Evolutionary conservation across 2,113 vertebrate genomes (phyloP).

Genomic region (Clarias gariepinus): DNA sequence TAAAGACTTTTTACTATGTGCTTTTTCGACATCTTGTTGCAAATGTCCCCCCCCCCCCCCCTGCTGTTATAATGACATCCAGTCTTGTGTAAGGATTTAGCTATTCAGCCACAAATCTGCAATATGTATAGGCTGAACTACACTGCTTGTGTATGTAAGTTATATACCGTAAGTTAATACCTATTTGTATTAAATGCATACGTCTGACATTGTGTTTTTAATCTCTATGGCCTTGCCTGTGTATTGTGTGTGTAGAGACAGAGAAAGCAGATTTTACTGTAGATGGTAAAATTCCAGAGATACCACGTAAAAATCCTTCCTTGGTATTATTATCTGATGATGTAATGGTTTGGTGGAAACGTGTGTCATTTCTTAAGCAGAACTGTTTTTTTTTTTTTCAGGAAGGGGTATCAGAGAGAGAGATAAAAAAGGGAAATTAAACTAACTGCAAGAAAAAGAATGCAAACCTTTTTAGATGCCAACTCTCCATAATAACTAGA

Average conservation of each 20-base stretch:
- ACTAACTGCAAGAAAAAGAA: neutral
- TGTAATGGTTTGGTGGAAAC: neutral
- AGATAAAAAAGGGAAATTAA: neutral
- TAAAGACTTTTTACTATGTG: neutral
- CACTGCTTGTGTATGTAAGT: neutral
- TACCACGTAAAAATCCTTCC: neutral
- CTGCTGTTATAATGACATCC: neutral
- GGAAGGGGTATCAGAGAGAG: neutral
- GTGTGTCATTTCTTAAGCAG: neutral
- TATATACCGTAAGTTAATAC: neutral
- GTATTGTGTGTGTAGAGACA: neutral
- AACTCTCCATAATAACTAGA: neutral
- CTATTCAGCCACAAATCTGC: neutral
- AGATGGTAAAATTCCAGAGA: constrained; percentile 10
- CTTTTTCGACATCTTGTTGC: neutral
- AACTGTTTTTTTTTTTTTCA: too few relatives aligned
- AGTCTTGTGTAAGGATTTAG: neutral
- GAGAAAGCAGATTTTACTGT: neutral
- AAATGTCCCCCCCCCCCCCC: neutral
- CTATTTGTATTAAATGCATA: neutral
- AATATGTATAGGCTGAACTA: neutral
- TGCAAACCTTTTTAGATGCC: neutral
- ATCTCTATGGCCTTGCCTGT: neutral
- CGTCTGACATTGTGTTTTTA: neutral
- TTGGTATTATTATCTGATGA: constrained; percentile 6